A percentile compares a stretch with the other conserved stretches of the same genome.
These are phyloP conservation scores for Pyralis farinalis DNA, from an alignment of 2,888 invertebrate species.

Conservation along the genomic window DNA sequence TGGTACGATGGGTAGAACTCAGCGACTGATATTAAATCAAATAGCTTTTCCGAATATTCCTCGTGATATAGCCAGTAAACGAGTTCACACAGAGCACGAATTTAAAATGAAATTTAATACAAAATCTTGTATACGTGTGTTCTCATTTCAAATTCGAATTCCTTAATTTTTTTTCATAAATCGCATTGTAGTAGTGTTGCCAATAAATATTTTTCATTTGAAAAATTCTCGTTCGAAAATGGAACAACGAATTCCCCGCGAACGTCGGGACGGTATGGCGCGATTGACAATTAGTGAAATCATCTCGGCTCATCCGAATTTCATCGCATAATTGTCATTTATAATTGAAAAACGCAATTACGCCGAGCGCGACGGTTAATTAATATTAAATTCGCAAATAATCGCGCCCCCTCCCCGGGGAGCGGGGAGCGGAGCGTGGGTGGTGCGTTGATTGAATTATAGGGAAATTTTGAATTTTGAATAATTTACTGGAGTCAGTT, in stretches of 20 bases:
- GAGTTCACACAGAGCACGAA: too few relatives aligned
- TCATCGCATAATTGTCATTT: slow-evolving; percentile 75
- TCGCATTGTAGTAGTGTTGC: too few relatives aligned
- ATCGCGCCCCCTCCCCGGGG: slow-evolving; percentile 61
- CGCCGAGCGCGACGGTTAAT: slow-evolving; percentile 73
- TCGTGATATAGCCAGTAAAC: too few relatives aligned
- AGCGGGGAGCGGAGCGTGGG: slow-evolving; percentile 33
- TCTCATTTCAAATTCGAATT: too few relatives aligned
- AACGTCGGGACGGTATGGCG: slow-evolving; percentile 21
- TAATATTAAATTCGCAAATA: slow-evolving; percentile 82
- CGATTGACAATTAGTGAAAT: slow-evolving; percentile 60
- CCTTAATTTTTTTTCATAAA: too few relatives aligned
- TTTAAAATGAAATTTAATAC: too few relatives aligned
- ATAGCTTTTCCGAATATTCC: too few relatives aligned
- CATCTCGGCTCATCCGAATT: slow-evolving; percentile 63
- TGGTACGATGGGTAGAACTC: too few relatives aligned
- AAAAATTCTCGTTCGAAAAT: slow-evolving; percentile 2
- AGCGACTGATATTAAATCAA: too few relatives aligned
- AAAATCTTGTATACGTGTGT: too few relatives aligned
- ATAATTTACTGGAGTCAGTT: slow-evolving; percentile 68
- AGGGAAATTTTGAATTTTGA: slow-evolving; percentile 78
- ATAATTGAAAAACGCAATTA: slow-evolving; percentile 81
- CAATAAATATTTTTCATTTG: neutral
- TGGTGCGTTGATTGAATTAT: slow-evolving; percentile 71
- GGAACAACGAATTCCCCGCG: slow-evolving; percentile 11